phyloP scores from a whole-genome alignment of 92 coral and sea anemone genomes.

The Pocillopora grandis region DNA sequence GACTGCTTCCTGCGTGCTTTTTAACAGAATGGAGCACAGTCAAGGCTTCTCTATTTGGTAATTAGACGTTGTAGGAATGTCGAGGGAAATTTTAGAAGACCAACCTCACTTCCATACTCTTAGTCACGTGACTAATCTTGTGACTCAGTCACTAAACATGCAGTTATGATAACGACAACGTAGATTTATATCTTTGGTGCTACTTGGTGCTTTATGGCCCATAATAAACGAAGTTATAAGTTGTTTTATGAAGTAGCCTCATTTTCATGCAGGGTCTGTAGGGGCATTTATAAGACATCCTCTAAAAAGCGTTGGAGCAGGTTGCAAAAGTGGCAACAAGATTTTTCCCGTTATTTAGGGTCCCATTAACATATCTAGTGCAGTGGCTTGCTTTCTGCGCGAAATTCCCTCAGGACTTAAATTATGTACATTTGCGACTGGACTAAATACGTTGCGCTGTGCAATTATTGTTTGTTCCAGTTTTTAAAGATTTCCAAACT shows the following conservation, averaged over 20 bases:
- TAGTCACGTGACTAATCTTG: background rate
- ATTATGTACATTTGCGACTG: too few relatives aligned
- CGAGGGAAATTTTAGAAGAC: background rate
- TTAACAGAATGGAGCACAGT: too few relatives aligned
- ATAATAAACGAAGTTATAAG: background rate
- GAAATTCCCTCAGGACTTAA: too few relatives aligned
- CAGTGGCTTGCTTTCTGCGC: too few relatives aligned
- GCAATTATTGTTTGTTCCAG: slow-evolving; percentile 55
- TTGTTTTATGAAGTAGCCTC: background rate
- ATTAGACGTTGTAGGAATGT: background rate
- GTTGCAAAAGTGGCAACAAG: too few relatives aligned
- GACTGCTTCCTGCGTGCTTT: too few relatives aligned
- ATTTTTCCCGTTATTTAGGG: too few relatives aligned
- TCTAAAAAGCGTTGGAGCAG: background rate
- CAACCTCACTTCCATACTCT: background rate
- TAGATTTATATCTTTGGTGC: background rate
- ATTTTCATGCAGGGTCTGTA: background rate
- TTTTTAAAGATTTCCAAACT: slow-evolving; percentile 35
- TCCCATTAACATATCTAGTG: too few relatives aligned
- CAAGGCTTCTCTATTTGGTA: too few relatives aligned
- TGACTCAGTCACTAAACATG: background rate
- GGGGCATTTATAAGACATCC: background rate
- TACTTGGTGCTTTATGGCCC: background rate
- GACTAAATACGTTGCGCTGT: slow-evolving; percentile 42
- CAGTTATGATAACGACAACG: too few relatives aligned